A percentile compares a stretch with the other conserved stretches of the same genome.
phyloP scores from a whole-genome alignment of 35 echinoderm and acorn worm genomes.

The Anneissia japonica region DNA sequence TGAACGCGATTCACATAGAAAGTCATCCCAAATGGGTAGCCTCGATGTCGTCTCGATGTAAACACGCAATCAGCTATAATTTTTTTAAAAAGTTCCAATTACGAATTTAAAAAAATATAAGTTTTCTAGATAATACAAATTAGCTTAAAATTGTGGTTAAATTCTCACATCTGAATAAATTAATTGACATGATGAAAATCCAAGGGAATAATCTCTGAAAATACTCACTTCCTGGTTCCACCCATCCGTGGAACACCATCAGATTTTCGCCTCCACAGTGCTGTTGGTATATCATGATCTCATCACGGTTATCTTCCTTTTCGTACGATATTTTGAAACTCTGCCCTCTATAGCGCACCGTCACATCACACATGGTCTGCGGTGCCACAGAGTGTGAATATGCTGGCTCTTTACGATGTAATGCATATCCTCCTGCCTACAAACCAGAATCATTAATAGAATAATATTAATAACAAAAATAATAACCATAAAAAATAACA shows the following conservation, averaged over 20 bases:
- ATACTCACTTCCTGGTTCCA: conserved; percentile 86
- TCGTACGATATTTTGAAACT: conserved; percentile 84
- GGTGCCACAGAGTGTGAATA: conserved; percentile 80
- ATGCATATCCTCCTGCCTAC: conserved; percentile 6
- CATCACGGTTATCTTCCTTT: conserved; percentile 76
- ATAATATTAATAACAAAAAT: no score
- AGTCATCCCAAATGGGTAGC: conserved; percentile 87
- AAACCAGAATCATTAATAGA: no score
- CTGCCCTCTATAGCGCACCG: conserved; percentile 75
- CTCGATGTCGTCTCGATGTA: conserved; percentile 90
- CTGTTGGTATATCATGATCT: conserved; percentile 87
- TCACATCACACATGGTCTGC: conserved; percentile 93
- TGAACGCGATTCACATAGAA: conserved; percentile 89
- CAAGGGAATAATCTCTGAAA: no score
- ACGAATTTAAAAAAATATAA: background rate
- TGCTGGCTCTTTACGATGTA: conserved; percentile 91
- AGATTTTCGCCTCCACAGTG: conserved; percentile 98
- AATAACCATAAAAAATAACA: no score
- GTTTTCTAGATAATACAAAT: background rate
- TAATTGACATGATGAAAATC: no score
- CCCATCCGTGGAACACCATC: conserved; percentile 82
- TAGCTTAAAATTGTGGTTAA: no score
- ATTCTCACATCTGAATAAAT: no score
- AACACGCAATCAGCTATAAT: conserved; percentile 79
- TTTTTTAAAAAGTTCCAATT: background rate